phyloP scores from a whole-genome alignment of 1,140 invertebrate genomes.

The Araneus ventricosus region DNA sequence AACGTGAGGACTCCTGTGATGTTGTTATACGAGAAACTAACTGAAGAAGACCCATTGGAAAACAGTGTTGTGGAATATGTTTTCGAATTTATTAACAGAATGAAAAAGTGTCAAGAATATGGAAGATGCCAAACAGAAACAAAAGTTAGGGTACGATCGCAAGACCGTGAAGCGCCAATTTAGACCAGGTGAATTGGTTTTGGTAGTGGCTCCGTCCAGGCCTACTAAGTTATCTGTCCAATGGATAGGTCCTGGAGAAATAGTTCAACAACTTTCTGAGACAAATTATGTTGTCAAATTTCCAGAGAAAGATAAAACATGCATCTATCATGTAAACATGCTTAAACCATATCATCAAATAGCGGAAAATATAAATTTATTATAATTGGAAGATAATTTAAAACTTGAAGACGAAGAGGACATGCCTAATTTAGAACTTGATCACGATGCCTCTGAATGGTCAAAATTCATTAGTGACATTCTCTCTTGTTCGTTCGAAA shows the following conservation, averaged over 20 bases:
- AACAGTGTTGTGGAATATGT: too few species aligned
- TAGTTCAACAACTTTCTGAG: conserved; percentile 24
- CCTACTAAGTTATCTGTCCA: conserved; percentile 43
- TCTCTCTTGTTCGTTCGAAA: too few species aligned
- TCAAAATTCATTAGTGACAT: neutral
- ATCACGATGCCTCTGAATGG: neutral
- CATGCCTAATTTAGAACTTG: neutral
- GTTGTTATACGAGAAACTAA: conserved; percentile 11
- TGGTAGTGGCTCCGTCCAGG: neutral
- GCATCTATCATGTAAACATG: conserved; percentile 34
- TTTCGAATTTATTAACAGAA: neutral
- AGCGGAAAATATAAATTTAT: conserved; percentile 30
- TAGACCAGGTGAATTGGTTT: neutral
- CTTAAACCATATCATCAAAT: conserved; percentile 37
- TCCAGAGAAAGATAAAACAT: conserved; percentile 20
- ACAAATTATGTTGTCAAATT: conserved; percentile 38
- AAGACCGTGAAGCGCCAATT: conserved; percentile 34
- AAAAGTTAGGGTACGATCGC: conserved; percentile 27
- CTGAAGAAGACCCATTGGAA: neutral
- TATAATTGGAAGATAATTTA: neutral
- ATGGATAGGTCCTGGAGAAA: conserved; percentile 4
- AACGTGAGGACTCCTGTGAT: neutral
- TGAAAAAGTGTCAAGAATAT: neutral
- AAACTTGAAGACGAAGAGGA: neutral
- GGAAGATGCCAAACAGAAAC: neutral